Percentiles rank a stretch among this genome's conserved stretches.
Conservation (phyloP, 2,113 vertebrate species). For the Cavia aperea region DNA sequence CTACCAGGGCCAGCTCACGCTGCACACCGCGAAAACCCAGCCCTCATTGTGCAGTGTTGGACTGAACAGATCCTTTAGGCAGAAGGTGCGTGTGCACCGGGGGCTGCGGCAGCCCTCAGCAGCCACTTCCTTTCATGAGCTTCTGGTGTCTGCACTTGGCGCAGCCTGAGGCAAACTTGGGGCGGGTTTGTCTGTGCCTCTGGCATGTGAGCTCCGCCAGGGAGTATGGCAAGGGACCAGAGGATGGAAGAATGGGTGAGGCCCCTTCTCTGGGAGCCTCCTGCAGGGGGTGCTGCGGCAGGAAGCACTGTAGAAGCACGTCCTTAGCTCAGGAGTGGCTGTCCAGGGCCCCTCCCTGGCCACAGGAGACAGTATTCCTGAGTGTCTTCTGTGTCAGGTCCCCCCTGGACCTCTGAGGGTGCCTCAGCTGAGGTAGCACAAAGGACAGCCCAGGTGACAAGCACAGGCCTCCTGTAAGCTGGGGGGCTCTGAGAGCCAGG, state of each 20-base stretch:
- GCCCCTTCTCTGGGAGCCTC: not conserved
- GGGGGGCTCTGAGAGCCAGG: not conserved
- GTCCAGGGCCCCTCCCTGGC: no score
- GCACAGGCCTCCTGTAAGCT: not conserved
- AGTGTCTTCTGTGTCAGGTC: not conserved
- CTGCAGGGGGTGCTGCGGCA: not conserved
- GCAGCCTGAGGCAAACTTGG: not conserved
- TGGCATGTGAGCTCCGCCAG: not conserved
- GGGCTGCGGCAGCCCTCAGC: not conserved
- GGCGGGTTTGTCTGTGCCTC: not conserved
- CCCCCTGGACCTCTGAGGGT: not conserved
- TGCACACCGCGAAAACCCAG: no score
- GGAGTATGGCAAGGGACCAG: not conserved
- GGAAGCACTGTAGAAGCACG: not conserved
- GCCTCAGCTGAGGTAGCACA: not conserved
- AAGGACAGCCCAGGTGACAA: no score
- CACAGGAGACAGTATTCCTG: not conserved
- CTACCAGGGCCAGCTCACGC: no score
- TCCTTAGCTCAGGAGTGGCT: not conserved
- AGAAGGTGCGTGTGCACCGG: not conserved
- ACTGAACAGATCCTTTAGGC: not conserved
- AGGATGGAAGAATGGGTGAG: not conserved
- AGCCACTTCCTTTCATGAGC: not conserved
- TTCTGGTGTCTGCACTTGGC: not conserved
- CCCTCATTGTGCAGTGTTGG: not conserved